Evolutionary conservation across 2,113 vertebrate species (phyloP).

Genomic region (Ptilorrhoa leucosticta): DNA sequence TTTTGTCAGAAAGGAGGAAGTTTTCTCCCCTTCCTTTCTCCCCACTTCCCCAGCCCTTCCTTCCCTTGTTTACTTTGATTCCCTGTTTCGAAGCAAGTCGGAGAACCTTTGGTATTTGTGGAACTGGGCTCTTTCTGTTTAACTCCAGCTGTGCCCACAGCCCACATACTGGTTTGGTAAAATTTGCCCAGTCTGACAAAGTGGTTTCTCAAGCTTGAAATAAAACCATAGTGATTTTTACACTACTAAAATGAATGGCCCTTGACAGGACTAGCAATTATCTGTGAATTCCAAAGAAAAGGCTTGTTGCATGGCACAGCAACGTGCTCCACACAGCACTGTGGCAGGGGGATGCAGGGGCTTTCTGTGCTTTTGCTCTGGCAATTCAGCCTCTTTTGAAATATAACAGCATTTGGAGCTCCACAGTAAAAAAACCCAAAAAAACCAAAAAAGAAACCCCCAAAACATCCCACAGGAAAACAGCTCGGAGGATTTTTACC

Average conservation of each 20-base stretch:
- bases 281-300: slow-evolving; percentile 20
- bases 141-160: slow-evolving; percentile 37
- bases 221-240: slow-evolving; percentile 40
- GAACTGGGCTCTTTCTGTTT: slow-evolving; percentile 40
- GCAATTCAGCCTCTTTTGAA: background rate
- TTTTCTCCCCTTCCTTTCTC: background rate
- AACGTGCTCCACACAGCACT: background rate
- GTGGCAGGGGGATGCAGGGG: background rate
- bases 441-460: background rate
- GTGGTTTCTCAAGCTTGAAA: slow-evolving; percentile 42
- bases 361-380: background rate
- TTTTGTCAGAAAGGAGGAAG: background rate
- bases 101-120: slow-evolving; percentile 36
- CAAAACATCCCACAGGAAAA: background rate
- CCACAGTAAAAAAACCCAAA: background rate
- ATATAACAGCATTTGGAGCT: background rate
- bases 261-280: slow-evolving; percentile 21
- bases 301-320: background rate
- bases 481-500: background rate
- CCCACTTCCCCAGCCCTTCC: background rate
- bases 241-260: slow-evolving; percentile 12
- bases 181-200: slow-evolving; percentile 37
- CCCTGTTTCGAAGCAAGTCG: slow-evolving; percentile 3
- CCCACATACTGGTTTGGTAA: slow-evolving; percentile 13
- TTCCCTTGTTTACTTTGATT: slow-evolving; percentile 39